Evolutionary conservation across 2,888 invertebrate genomes (phyloP), one percentile per base, ranked within the genome.

Genomic region (Malthinus seriepunctatus): DNA sequence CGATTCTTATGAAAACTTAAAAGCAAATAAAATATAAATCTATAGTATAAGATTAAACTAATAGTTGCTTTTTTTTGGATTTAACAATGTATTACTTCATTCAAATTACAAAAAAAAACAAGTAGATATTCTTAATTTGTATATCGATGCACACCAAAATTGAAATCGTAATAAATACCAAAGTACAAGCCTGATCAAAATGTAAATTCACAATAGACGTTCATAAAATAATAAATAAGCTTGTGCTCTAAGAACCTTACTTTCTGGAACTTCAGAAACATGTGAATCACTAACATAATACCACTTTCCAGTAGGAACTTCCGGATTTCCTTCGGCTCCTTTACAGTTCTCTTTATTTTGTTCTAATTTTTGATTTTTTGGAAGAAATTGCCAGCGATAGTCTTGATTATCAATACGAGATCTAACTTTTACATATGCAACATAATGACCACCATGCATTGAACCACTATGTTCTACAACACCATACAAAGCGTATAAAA

Each of bases 171-270:
- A 23, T 23, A 23, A 23, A 23, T 23, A 23, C 23, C 23, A 23
- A 23, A 23, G 23, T 23, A 23, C 23, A 23, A 23, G 23, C 2
- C 23, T 5, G 23, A 23, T 23, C 5, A 23, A 23, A 23, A 23
- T 23, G 23, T 5, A 23, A 23, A 23, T 23, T 81, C 88, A 93
- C 78, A 89, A 82, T 77, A 97, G 90, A 78, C 97, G 86, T 79
- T 97, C 97, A 79, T 98, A 98, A 81, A 98, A 99, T 35, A 98
- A 84, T 50, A 98, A 83, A 80, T 98, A 98, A 10, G 98, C 97
- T 79, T 97, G 94, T 59, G 90, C 89, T 67, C 85, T 82, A 44
- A 95, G 82, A 57, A 97, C 97, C 64, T 86, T 84, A 2, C 88
- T 86, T 77, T 95, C 92, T 55, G 85, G 83, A 15, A 92, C 90